These are phyloP conservation scores for Bombus soroeensis DNA, from an alignment of 1,140 invertebrate species.

Conservation along the genomic window DNA sequence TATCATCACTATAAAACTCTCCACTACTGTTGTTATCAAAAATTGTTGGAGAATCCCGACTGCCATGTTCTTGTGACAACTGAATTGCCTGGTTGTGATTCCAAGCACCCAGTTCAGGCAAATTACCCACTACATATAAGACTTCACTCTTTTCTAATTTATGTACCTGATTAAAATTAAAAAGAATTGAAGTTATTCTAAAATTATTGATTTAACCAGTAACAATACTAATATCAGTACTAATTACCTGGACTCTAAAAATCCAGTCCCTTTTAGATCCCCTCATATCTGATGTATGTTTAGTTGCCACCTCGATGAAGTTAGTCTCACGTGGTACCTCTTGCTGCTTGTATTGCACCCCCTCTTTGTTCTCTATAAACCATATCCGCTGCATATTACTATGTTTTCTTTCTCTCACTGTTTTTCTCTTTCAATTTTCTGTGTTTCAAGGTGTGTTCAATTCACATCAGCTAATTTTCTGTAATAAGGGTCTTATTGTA, in stretches of 20 bases:
- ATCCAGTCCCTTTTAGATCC: conserved; percentile 79
- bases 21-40: conserved; percentile 74
- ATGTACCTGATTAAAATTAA: conserved; percentile 69
- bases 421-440: conserved; percentile 59
- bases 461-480: conserved; percentile 70
- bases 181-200: neutral
- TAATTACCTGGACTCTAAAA: conserved; percentile 79
- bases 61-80: conserved; percentile 73
- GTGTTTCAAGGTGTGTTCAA: conserved; percentile 58
- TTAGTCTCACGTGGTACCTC: conserved; percentile 45
- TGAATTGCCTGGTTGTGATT: conserved; percentile 81
- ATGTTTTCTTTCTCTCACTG: conserved; percentile 53
- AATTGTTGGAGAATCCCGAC: conserved; percentile 66
- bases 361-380: conserved; percentile 70
- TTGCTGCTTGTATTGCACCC: conserved; percentile 51
- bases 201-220: conserved; percentile 9
- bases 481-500: conserved; percentile 66
- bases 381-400: conserved; percentile 71
- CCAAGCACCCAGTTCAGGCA: conserved; percentile 81
- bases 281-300: conserved; percentile 73
- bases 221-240: conserved; percentile 2
- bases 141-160: conserved; percentile 79
- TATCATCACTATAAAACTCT: conserved; percentile 70
- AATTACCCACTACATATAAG: conserved; percentile 80
- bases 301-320: conserved; percentile 52